Percentiles rank a stretch among this genome's conserved stretches.
These are phyloP conservation scores for Drosophila atripex DNA, from an alignment of 2,888 invertebrate species.

Conservation along the genomic window DNA sequence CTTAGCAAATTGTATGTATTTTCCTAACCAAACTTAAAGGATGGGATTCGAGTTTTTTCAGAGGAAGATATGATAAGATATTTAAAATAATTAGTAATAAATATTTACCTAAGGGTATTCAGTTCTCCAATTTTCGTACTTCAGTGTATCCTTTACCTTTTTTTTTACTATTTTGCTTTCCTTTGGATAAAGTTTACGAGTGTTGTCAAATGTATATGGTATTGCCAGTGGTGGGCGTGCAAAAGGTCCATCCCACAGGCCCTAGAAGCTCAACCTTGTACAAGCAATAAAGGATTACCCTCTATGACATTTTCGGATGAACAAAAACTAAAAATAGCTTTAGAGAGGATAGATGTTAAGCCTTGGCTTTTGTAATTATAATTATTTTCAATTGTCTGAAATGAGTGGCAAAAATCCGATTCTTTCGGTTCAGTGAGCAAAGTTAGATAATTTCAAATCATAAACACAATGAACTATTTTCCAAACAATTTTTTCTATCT, in stretches of 20 bases:
- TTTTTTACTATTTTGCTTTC: constrained; percentile 20
- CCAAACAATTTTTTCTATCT: constrained; percentile 29
- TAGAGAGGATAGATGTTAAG: neutral
- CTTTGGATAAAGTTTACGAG: constrained; percentile 51
- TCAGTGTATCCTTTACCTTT: neutral
- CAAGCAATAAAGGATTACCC: constrained; percentile 57
- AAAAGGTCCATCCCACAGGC: constrained; percentile 4
- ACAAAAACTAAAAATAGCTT: neutral
- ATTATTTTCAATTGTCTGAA: constrained; percentile 1
- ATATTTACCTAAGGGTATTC: neutral
- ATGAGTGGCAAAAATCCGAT: constrained; percentile 14
- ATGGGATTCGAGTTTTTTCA: too few relatives aligned
- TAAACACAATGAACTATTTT: constrained; percentile 19
- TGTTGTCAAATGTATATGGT: constrained; percentile 38
- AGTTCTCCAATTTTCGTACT: too few relatives aligned
- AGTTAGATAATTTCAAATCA: constrained; percentile 24
- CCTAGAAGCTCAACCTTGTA: constrained; percentile 50
- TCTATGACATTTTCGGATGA: constrained; percentile 35
- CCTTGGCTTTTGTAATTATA: constrained; percentile 8
- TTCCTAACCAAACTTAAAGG: too few relatives aligned
- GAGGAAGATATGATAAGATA: too few relatives aligned
- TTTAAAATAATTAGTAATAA: too few relatives aligned
- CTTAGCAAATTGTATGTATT: too few relatives aligned
- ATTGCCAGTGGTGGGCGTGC: constrained; percentile 24
- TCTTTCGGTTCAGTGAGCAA: constrained; percentile 38